Conservation (phyloP, 2,888 invertebrate species). For the Drosophila planitibia region DNA sequence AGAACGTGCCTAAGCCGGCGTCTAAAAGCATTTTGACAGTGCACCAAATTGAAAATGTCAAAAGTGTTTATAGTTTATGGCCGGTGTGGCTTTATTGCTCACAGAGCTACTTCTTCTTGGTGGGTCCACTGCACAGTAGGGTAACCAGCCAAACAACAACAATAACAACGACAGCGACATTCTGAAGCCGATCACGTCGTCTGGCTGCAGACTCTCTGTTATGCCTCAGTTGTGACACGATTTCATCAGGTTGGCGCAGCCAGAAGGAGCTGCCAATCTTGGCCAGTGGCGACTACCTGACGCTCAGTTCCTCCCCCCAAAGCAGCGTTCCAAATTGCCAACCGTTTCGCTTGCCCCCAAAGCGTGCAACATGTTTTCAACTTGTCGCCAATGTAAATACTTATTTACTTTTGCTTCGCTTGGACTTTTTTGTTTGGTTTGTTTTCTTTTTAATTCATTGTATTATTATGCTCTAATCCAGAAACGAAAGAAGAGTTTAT, state of each 20-base stretch:
- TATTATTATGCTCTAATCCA: conserved; percentile 2
- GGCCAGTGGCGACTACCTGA: conserved; percentile 66
- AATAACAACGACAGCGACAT: conserved; percentile 40
- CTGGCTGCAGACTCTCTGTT: conserved; percentile 49
- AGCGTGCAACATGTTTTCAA: conserved; percentile 63
- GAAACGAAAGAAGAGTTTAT: neutral
- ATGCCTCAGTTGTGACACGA: conserved; percentile 76
- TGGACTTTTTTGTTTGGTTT: conserved; percentile 5
- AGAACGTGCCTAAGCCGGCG: conserved; percentile 46
- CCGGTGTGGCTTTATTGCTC: conserved; percentile 53
- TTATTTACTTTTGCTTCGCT: conserved; percentile 11
- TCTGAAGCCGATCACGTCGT: conserved; percentile 74
- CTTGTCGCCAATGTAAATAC: conserved; percentile 17
- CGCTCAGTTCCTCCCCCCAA: conserved; percentile 42
- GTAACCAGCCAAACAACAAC: neutral
- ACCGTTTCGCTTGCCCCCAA: conserved; percentile 56
- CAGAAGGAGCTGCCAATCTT: conserved; percentile 8
- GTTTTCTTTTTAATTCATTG: neutral
- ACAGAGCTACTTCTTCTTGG: conserved; percentile 45
- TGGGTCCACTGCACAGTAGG: conserved; percentile 58
- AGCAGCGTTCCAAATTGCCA: conserved; percentile 66
- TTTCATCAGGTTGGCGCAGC: conserved; percentile 63
- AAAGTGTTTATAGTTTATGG: conserved; percentile 77
- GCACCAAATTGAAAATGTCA: conserved; percentile 80
- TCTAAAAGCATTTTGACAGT: conserved; percentile 80